Base-by-base conservation (phyloP, 2,113 vertebrate genomes). In the Andinoacara biseriatus region DNA sequence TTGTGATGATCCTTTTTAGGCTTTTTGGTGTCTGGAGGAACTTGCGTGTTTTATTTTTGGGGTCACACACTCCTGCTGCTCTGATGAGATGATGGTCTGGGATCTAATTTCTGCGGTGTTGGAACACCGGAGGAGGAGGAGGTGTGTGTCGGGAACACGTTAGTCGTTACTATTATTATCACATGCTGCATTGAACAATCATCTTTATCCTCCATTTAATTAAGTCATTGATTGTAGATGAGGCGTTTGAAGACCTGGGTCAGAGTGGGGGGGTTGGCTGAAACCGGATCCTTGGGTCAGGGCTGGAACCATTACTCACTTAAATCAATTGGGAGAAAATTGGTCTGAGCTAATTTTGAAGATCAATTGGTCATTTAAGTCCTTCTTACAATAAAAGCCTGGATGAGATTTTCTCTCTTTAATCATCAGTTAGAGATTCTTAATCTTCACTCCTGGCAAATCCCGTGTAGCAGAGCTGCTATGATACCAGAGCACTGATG, bases 181-280 rank as follows among this genome's bases (percentile, higher is more conserved):
- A 38, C 7, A 5, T 74, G 15, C 62, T 40, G 26, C 65, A 76
- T 33, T 52, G 77, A 75, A 22, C 59, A 8, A 40, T 75, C 49
- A 15, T 67, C 72, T 54, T 31, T 72, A 31, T 38, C 74, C 82
- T 59, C 60, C 22, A 20, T 80, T 56, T 84, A 57, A 85, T 86
- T 22, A 78, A 6, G 75, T 65, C 18, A 4, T 58, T 8, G 24
- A 72, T 83, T 81, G 20, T 18, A 38, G 86, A 84, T 4, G 52
- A 83, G 58, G 2, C 57, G 57, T 24, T 74, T 17, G 58, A 0
- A 5, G 58, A 29, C 24, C 67, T 18, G 49, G 24, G 24, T 57
- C 24, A 8, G 1, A 1, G 22, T 10, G 14, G 7, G 10, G 18
- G 29, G 18, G 57, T 52, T 78, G 65, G 80, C 49, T 52, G 38